A percentile compares a stretch with the other conserved stretches of the same genome.
Conservation (phyloP, 2,113 vertebrate species). For the Menura novaehollandiae region DNA sequence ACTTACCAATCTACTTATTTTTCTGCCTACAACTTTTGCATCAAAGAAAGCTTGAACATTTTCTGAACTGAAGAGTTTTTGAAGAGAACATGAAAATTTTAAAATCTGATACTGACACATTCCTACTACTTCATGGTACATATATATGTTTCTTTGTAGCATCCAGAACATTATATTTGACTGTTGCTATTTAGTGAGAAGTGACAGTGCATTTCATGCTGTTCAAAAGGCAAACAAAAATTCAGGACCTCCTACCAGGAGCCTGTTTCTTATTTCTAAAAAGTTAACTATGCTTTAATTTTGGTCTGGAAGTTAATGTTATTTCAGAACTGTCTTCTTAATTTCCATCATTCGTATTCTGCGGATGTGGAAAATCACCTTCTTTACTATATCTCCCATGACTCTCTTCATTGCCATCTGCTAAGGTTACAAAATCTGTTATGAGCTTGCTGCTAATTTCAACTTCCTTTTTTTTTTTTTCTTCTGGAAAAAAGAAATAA, state of each 20-base stretch:
- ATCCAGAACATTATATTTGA: neutral
- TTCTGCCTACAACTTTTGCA: neutral
- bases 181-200: neutral
- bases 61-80: neutral
- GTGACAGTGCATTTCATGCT: neutral
- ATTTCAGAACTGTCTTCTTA: neutral
- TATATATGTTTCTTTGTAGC: neutral
- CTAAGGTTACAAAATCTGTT: neutral
- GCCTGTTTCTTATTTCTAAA: slow-evolving; percentile 37
- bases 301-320: neutral
- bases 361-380: neutral
- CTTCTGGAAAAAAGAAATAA: neutral
- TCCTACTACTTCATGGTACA: neutral
- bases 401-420: neutral
- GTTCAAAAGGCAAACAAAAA: neutral
- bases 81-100: neutral
- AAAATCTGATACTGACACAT: neutral
- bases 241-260: neutral
- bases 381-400: neutral
- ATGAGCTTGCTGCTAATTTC: neutral
- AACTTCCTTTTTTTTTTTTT: neutral
- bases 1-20: neutral
- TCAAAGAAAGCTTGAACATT: neutral
- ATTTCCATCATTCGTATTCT: neutral
- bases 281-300: neutral